Percentiles rank a stretch among this genome's conserved stretches.
These are phyloP conservation scores for Falco cherrug DNA, from an alignment of 2,797 vertebrate species.

Conservation along the genomic window DNA sequence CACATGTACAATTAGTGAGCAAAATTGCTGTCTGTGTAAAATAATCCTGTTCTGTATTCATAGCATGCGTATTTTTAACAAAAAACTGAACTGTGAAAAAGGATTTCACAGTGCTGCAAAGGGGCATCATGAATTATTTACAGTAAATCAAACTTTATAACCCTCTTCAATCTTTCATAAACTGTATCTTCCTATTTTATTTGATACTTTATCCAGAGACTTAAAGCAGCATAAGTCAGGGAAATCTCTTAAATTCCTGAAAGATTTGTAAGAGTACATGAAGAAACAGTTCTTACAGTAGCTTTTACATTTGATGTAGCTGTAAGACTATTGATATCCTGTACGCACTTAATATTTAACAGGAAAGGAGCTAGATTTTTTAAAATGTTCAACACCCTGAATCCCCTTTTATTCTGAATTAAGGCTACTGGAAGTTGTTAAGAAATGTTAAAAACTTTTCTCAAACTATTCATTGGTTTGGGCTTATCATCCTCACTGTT, in stretches of 20 bases:
- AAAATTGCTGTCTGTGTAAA: conserved; percentile 8
- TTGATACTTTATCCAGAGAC: conserved; percentile 53
- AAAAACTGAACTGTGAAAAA: not conserved
- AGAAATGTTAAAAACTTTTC: not conserved
- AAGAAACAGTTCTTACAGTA: conserved; percentile 10
- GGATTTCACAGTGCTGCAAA: conserved; percentile 25
- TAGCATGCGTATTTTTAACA: conserved; percentile 13
- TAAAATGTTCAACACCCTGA: not conserved
- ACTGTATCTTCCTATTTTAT: conserved; percentile 49
- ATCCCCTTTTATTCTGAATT: not conserved
- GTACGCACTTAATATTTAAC: conserved; percentile 1
- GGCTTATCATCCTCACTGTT: not conserved
- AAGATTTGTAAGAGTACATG: conserved; percentile 31
- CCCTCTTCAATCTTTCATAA: conserved; percentile 63
- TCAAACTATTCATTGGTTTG: not conserved
- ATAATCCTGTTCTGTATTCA: conserved; percentile 32
- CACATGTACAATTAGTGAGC: not conserved
- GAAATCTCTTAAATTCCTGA: conserved; percentile 54
- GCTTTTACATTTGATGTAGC: conserved; percentile 13
- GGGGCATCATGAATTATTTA: conserved; percentile 64
- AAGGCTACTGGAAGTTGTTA: not conserved
- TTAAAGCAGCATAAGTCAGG: conserved; percentile 41
- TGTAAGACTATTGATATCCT: not conserved
- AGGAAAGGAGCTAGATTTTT: not conserved
- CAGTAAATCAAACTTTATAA: conserved; percentile 66